A percentile compares a stretch with the other conserved stretches of the same genome.
phyloP scores from a whole-genome alignment of 1,140 invertebrate species.

The Drosophila pruinosa region DNA sequence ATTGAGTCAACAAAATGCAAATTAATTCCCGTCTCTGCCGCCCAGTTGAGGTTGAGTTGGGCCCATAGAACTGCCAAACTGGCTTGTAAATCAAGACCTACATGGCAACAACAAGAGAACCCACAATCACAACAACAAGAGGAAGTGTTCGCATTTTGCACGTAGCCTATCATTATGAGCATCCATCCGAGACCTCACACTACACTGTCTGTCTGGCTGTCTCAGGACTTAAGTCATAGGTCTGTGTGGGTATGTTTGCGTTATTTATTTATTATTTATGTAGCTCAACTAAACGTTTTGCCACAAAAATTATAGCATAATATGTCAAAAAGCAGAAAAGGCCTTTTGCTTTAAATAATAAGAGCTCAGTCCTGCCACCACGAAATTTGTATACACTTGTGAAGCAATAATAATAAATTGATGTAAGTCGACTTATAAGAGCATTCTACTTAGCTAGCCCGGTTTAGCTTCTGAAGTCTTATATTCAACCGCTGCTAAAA shows the following conservation, averaged over 20 bases:
- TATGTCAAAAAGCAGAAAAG: constrained; percentile 70
- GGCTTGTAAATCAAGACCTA: constrained; percentile 59
- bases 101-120: constrained; percentile 15
- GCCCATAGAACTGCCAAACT: constrained; percentile 35
- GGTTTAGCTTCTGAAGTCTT: neutral
- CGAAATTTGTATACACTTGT: constrained; percentile 25
- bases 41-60: constrained; percentile 16
- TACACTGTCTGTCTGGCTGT: neutral
- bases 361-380: neutral
- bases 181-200: neutral
- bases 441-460: neutral
- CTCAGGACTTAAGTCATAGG: neutral
- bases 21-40: constrained; percentile 30
- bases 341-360: constrained; percentile 60
- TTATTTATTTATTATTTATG: constrained; percentile 76
- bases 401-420: neutral
- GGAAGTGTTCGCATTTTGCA: constrained; percentile 26
- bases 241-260: constrained; percentile 18
- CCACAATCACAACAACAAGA: constrained; percentile 10
- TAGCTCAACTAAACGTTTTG: constrained; percentile 78
- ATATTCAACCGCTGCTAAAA: too few species aligned
- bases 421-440: constrained; percentile 3
- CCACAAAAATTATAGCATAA: constrained; percentile 75
- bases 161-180: constrained; percentile 41
- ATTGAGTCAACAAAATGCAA: constrained; percentile 70